phyloP scores from a whole-genome alignment of 64 coral and sea anemone species.

The Acropora tenuis region DNA sequence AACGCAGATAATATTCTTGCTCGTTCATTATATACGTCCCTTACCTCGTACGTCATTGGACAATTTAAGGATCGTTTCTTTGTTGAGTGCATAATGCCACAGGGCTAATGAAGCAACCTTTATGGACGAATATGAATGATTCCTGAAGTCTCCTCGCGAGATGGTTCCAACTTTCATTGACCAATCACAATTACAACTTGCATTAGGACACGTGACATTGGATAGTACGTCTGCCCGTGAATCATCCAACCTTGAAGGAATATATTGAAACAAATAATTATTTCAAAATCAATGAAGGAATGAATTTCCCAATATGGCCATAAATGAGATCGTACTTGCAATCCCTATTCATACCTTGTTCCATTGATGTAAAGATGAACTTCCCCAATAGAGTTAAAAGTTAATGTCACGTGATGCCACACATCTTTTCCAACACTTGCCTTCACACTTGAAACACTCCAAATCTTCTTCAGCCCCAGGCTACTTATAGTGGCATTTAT shows the following conservation, averaged over 20 bases:
- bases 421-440: neutral
- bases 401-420: conserved; percentile 15
- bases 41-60: neutral
- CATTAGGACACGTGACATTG: neutral
- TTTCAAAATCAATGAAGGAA: neutral
- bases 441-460: conserved; percentile 24
- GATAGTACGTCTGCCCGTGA: neutral
- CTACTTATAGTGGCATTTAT: conserved; percentile 30
- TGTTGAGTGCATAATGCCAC: conserved; percentile 12
- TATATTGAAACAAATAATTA: neutral
- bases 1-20: no score
- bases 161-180: conserved; percentile 18
- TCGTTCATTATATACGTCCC: neutral
- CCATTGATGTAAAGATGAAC: conserved; percentile 30
- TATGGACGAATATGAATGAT: conserved; percentile 10
- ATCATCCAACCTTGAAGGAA: neutral
- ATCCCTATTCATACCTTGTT: conserved; percentile 11
- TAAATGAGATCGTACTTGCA: neutral
- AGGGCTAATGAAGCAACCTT: neutral
- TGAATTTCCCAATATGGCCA: neutral
- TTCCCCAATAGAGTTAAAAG: conserved; percentile 17
- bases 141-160: neutral
- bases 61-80: neutral
- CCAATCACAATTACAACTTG: conserved; percentile 22
- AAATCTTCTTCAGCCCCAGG: neutral